These are phyloP conservation scores for Ips nitidus DNA, from an alignment of 1,140 invertebrate species.

Conservation along the genomic window DNA sequence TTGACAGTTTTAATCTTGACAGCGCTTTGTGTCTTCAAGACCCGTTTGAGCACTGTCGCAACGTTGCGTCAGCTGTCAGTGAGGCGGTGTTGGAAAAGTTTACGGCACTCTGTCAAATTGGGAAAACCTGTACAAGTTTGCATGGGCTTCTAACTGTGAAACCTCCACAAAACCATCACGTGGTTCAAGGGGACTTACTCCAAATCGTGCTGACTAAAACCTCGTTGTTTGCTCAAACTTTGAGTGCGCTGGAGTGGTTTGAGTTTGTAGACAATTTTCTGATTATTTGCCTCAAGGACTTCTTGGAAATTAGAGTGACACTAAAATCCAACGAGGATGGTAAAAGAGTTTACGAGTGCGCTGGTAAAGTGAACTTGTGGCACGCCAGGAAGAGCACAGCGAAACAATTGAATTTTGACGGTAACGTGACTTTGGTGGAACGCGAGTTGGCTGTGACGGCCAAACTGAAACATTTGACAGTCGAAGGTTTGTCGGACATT, in stretches of 20 bases:
- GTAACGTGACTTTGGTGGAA: conserved; percentile 16
- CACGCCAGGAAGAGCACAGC: conserved; percentile 32
- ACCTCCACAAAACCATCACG: conserved; percentile 3
- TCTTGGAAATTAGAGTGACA: conserved; percentile 1
- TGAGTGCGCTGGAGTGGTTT: no score
- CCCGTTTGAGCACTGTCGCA: conserved; percentile 62
- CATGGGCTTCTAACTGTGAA: conserved; percentile 39
- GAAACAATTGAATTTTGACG: conserved; percentile 27
- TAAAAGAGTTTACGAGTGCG: conserved; percentile 32
- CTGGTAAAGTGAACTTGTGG: conserved; percentile 38
- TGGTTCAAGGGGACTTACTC: no score
- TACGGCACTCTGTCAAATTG: no score
- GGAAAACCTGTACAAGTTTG: no score
- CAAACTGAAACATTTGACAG: conserved; percentile 7
- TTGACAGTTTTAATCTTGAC: conserved; percentile 47
- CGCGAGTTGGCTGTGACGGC: conserved; percentile 32
- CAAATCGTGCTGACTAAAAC: no score
- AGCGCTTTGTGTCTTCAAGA: conserved; percentile 62
- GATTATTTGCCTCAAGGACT: conserved; percentile 8
- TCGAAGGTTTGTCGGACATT: conserved; percentile 14
- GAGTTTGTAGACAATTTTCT: background rate
- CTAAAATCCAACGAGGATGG: background rate
- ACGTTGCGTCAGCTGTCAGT: conserved; percentile 48
- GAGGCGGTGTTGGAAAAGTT: no score
- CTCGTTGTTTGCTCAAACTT: background rate